Conservation (phyloP, 2,113 vertebrate genomes). For the Mustelus asterias region DNA sequence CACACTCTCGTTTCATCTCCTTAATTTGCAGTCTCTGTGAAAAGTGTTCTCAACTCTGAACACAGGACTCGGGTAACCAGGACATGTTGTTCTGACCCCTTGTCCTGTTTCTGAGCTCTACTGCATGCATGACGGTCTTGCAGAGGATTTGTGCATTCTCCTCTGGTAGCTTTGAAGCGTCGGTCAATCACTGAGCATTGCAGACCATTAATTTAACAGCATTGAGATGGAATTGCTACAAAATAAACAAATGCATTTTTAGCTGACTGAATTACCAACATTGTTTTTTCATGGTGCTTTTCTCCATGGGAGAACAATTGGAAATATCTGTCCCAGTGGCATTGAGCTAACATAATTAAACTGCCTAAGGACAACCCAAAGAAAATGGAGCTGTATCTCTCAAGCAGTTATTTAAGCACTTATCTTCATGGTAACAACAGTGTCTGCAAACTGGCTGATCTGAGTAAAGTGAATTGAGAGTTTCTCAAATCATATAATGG, state of each 20-base stretch:
- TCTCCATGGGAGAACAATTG: background rate
- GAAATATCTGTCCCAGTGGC: background rate
- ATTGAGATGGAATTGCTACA: background rate
- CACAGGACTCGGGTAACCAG: background rate
- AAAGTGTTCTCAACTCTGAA: background rate
- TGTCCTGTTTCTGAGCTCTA: background rate
- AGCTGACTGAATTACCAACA: background rate
- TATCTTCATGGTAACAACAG: background rate
- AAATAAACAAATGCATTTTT: background rate
- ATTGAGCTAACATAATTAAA: background rate
- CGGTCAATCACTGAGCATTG: background rate
- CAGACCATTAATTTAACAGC: background rate
- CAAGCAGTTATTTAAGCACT: background rate
- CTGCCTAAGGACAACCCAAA: background rate
- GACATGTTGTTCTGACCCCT: too few relatives aligned
- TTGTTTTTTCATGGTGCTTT: background rate
- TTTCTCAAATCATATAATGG: background rate
- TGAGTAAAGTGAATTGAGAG: background rate
- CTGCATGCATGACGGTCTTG: background rate
- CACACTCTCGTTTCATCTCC: background rate
- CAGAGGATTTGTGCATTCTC: background rate
- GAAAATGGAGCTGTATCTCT: background rate
- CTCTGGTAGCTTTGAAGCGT: background rate
- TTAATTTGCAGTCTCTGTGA: background rate
- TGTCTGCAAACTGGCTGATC: background rate